Base-by-base conservation (phyloP, 2,888 invertebrate genomes). In the Platycheirus rosarum region DNA sequence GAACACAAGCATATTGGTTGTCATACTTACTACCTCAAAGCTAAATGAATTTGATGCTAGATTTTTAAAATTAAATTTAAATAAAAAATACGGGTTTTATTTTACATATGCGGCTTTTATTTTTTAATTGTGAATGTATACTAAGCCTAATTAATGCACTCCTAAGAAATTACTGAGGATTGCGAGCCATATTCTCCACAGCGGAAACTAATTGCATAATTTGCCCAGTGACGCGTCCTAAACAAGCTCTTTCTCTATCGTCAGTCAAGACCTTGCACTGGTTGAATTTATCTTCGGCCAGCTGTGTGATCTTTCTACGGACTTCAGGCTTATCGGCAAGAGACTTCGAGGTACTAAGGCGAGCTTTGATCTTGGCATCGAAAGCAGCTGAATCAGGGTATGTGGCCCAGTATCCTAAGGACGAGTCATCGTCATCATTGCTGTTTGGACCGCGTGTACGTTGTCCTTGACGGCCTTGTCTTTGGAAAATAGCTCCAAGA, bases 141-240 rank as follows among this genome's bases (percentile, higher is more conserved):
- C 7, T 18, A 55, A n/a, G 29, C 16, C 29, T 8, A 20, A 20
- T 26, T 14, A 4, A 44, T 8, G 40, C 9, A 5, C 8, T 32
- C 8, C n/a, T 5, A 23, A 32, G n/a, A 13, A 44, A 5, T 65
- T 74, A 74, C 49, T 68, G 60, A 32, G 49, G 51, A 42, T 65
- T 75, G 11, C 82, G 84, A 18, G 63, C 23, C 49, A 74, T 74
- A 53, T 85, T 85, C 65, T 86, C 85, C 6, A 84, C 77, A 51
- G 85, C 75, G n/a, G 82, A 68, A 13, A 85, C 75, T 63, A 85
- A 69, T 65, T 85, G 85, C 85, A 86, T 86, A 2, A 86, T 16
- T 65, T 80, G 84, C 8, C 85, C 86, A 2, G 84, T 84, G 9
- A 51, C n/a, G 14, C 71, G 85, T 8, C 84, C 85, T n/a, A 85